Evolutionary conservation across 37 sponge, comb jelly and placozoan species (phyloP).

Genomic region (Aphrocallistes beatrix): DNA sequence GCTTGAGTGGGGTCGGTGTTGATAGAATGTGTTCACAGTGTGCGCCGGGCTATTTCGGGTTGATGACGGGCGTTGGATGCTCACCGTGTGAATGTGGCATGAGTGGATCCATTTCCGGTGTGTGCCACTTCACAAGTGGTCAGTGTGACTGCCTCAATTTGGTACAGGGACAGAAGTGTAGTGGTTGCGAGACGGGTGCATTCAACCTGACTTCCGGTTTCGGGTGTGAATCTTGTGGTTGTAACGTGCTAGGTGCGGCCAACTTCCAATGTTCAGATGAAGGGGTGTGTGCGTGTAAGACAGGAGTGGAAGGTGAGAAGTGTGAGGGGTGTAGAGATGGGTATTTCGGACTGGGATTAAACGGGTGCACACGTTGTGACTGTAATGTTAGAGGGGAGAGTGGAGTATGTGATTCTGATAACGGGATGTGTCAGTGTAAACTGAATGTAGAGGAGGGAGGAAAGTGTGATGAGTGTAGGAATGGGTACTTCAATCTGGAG

Average conservation of each 20-base stretch:
- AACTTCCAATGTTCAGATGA: slow-evolving; percentile 10
- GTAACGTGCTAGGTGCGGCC: neutral
- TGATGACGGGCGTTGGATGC: neutral
- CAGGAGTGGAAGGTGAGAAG: slow-evolving; percentile 49
- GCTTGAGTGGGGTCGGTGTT: neutral
- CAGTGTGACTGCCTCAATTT: neutral
- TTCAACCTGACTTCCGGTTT: neutral
- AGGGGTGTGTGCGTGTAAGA: slow-evolving; percentile 63
- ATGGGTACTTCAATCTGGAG: slow-evolving; percentile 44
- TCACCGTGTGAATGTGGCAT: neutral
- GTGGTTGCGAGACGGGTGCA: neutral
- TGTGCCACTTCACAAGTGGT: slow-evolving; percentile 1
- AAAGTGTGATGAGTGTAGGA: slow-evolving; percentile 30
- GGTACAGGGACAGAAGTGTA: neutral
- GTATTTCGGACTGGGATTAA: slow-evolving; percentile 26
- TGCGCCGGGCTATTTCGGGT: neutral
- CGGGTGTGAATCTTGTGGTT: slow-evolving; percentile 1
- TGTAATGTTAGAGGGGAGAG: slow-evolving; percentile 34
- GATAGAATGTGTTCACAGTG: neutral
- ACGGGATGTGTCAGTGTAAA: slow-evolving; percentile 45
- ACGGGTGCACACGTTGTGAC: slow-evolving; percentile 47
- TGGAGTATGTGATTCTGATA: slow-evolving; percentile 15
- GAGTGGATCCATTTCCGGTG: neutral
- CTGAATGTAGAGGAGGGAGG: neutral
- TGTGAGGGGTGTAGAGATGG: slow-evolving; percentile 52